Evolutionary conservation across 2,888 invertebrate species (phyloP), one percentile per base, ranked within the genome.

Genomic region (Tenthredo livida): DNA sequence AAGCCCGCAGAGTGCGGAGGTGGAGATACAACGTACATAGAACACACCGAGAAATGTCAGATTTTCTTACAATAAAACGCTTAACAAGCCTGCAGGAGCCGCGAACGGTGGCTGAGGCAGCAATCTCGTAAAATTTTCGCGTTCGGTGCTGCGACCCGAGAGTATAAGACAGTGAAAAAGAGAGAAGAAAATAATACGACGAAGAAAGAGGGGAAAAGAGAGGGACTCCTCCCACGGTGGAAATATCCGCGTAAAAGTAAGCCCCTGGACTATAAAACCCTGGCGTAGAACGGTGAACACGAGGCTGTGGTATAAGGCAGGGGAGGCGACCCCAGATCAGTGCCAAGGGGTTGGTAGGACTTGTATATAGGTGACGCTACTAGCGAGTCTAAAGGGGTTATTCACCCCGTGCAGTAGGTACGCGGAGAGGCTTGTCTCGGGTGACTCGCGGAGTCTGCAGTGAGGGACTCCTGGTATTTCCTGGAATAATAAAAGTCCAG

Each of bases 351-450:
- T 87, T 87, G 61, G 58, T 29, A 61, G 80, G 61, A 80, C 61
- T 80, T 40, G 85, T 40, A 67, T 85, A 80, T 78, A 89, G 90
- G 90, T 89, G 89, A 89, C 89, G 89, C 88, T 86, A 43, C 72
- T 85, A 84, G 85, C 87, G 85, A 61, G 37, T 80, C 80, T 80
- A 61, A 86, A 88, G 88, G 88, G 89, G 87, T 90, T 87, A 88
- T 86, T 87, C 84, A 90, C 85, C 87, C 90, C 88, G 87, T 87
- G 86, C 86, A 77, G 40, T 33, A 77, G 33, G 21, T 33, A 77
- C 54, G 21, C 17, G 72, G 40, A 25, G 9, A 29, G 80, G 92
- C 93, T 94, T 94, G 84, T 93, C 94, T 88, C 94, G 94, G 17
- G 15, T 67, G 67, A 91, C 93, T 94, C 90, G 94, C 94, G 21